Conservation (phyloP, 2,888 invertebrate genomes). For the Polietes domitor region DNA sequence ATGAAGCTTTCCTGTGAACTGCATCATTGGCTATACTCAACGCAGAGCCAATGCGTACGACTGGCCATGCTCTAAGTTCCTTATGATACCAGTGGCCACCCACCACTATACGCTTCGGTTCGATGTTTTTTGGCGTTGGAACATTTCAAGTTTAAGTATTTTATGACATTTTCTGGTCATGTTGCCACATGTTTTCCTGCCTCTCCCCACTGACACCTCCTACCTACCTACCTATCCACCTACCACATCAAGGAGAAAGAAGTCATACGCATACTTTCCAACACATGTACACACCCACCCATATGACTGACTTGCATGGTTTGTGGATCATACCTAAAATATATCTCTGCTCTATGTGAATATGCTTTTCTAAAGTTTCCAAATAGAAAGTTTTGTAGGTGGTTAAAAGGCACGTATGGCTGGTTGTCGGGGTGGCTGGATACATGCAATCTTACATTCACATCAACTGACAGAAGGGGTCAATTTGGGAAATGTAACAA, state of each 20-base stretch:
- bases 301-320: neutral
- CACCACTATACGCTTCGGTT: constrained; percentile 57
- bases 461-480: constrained; percentile 28
- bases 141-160: constrained; percentile 66
- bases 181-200: constrained; percentile 64
- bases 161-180: constrained; percentile 68
- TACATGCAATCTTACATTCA: neutral
- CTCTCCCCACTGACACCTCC: neutral
- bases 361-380: neutral
- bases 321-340: constrained; percentile 28
- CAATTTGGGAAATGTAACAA: constrained; percentile 50
- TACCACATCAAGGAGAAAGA: neutral
- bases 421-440: neutral
- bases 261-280: neutral
- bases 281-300: neutral
- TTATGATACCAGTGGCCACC: constrained; percentile 50
- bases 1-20: constrained; percentile 37
- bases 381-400: constrained; percentile 63
- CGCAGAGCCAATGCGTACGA: neutral
- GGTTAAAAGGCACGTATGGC: constrained; percentile 51
- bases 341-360: constrained; percentile 18
- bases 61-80: constrained; percentile 37
- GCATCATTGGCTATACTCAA: constrained; percentile 6
- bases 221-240: too few relatives aligned
- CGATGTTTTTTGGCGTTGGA: neutral